Base-by-base conservation (phyloP, 2,797 vertebrate species). In the Prionace glauca region DNA sequence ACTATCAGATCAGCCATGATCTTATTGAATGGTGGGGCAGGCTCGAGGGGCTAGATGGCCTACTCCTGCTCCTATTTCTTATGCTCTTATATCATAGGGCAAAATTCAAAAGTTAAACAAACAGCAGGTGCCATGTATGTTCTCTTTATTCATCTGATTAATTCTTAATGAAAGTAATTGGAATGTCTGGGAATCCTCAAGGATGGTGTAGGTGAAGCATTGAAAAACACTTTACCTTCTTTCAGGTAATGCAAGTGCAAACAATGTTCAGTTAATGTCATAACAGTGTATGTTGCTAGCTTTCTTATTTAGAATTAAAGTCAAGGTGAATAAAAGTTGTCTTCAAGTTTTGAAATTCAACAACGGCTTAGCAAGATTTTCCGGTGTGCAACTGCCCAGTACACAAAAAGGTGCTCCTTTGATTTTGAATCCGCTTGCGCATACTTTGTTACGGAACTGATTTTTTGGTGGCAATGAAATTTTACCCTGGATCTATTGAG, bases 301-400 rank as follows among this genome's bases (percentile, higher is more conserved):
- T 69, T 93, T 69, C 22, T 67, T 94, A 41, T 71, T 94, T 69
- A 18, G 26, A 62, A 71, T 94, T 24, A 69, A 71, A 45, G 69
- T 69, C 7, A 32, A 62, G 50, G 14, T 29, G 86, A 62, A 62
- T 96, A 69, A 62, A 95, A 96, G 96, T 16, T 96, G 22, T 96
- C 96, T 97, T 97, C 14, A 32, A 90, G 62, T 90, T 62, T 60
- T 32, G 29, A 60, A 90, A 90, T 90, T 96, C 97, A 96, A 93
- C 16, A 3, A 93, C 95, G 88, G 95, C 67, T 96, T 95, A 95
- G 87, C 84, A 95, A 95, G 95, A 95, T 96, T 74, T 95, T 96
- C 96, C 96, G 65, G 96, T 96, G 95, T 97, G 96, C 96, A 97
- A 95, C 88, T 96, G 95, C 95, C 87, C 87, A 56, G 95, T 65